Evolutionary conservation across 2,113 vertebrate genomes (phyloP), one percentile per base, ranked within the genome.

Genomic region (Symphodus melops): DNA sequence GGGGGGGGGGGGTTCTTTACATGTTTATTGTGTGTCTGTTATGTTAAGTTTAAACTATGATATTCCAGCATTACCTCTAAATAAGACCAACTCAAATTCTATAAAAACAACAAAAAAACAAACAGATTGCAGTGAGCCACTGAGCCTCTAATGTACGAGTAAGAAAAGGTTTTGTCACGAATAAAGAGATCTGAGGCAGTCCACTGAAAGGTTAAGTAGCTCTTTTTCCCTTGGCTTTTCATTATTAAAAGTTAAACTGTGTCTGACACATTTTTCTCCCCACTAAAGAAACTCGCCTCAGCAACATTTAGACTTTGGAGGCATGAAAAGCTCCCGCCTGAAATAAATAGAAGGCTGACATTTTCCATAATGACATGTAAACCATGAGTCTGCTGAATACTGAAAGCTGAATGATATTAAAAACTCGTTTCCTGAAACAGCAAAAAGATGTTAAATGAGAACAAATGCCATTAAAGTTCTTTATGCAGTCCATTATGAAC

Each of bases 161-260:
- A 57, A 25, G 51, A 63, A 58, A 44, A 37, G 60, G 69, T 61
- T 74, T 36, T 33, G 52, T 58, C 9, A 36, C 37, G 46, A 55
- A 73, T 70, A 49, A 71, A 67, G 44, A 63, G 59, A 61, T 41
- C 16, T 16, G 19, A 77, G 52, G 21, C 59, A 2, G 64, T 67
- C 48, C 36, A 59, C 78, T 51, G 48, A 75, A 78, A 82, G 71
- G 75, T 82, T 82, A 72, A 75, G 62, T 39, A 55, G 48, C 57
- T 36, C 67, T 79, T 72, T 58, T 75, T 67, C 3, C 71, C 44
- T 44, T 1, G 59, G 68, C 57, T 69, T 74, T 70, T 75, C 71
- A 69, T 75, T 58, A n/a, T 21, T 14, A 44, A 63, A 68, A 62
- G 21, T 68, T 33, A 51, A 68, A 42, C 33, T 49, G 66, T 13